These are phyloP conservation scores for Galago senegalensis DNA, from an alignment of 2,797 vertebrate species.

Conservation along the genomic window DNA sequence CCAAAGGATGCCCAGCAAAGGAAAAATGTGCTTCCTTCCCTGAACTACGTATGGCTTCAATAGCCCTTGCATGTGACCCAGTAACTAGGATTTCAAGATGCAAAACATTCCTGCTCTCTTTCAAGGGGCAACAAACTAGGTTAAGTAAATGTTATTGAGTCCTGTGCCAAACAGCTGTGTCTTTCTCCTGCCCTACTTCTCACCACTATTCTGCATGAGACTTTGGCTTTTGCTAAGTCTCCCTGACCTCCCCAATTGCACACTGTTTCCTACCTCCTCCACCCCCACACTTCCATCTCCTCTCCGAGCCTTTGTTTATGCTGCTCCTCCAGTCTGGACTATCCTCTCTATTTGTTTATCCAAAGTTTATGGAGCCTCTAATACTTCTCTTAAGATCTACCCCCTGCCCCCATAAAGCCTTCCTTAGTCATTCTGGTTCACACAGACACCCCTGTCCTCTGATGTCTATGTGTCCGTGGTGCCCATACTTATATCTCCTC, in stretches of 20 bases:
- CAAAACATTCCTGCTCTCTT: constrained; percentile 74
- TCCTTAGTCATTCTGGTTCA: not conserved
- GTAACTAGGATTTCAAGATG: constrained; percentile 68
- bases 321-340: constrained; percentile 1
- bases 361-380: not conserved
- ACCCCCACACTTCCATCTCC: not conserved
- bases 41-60: constrained; percentile 52
- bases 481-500: not conserved
- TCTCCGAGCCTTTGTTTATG: constrained; percentile 7
- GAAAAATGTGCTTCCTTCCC: constrained; percentile 26
- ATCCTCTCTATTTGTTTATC: constrained; percentile 16
- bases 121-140: constrained; percentile 68
- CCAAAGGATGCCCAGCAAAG: not conserved
- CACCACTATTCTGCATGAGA: constrained; percentile 36
- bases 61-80: constrained; percentile 58
- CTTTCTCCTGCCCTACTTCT: constrained; percentile 46
- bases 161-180: constrained; percentile 75
- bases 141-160: constrained; percentile 81
- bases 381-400: not conserved
- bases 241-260: not conserved
- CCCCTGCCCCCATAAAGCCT: not conserved
- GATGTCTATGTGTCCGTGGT: not conserved
- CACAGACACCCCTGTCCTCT: not conserved
- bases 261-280: constrained; percentile 4
- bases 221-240: constrained; percentile 42